A percentile compares a stretch with the other conserved stretches of the same genome.
These are phyloP conservation scores for Schizopygopsis malacanthus DNA, from an alignment of 2,797 vertebrate species.

Conservation along the genomic window DNA sequence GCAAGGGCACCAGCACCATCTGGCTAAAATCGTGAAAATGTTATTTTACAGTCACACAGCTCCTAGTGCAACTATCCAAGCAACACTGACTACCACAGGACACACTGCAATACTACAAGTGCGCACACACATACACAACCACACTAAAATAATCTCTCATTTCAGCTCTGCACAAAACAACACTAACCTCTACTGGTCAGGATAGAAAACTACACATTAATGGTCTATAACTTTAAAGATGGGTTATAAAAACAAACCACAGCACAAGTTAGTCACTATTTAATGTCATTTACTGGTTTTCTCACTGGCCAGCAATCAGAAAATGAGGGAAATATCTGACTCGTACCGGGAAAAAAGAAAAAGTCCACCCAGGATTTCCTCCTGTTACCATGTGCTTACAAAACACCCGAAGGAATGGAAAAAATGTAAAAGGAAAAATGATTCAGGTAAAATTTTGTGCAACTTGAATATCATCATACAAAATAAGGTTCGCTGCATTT, in stretches of 20 bases:
- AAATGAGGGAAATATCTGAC: background rate
- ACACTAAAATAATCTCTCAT: background rate
- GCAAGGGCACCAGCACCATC: slow-evolving; percentile 70
- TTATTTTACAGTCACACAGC: background rate
- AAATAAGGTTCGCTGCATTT: background rate
- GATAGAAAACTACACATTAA: slow-evolving; percentile 20
- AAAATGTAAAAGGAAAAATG: background rate
- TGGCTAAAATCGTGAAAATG: slow-evolving; percentile 59
- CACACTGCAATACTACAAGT: background rate
- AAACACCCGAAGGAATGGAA: background rate
- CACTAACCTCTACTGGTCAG: slow-evolving; percentile 55
- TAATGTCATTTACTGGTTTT: background rate
- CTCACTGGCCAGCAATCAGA: background rate
- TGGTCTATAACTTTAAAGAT: background rate
- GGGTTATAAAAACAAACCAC: background rate
- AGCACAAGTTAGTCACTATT: background rate
- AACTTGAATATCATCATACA: background rate
- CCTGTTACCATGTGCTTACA: background rate
- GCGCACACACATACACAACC: background rate
- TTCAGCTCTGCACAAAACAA: slow-evolving; percentile 16
- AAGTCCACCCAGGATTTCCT: slow-evolving; percentile 14
- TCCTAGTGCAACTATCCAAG: background rate
- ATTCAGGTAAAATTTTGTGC: background rate
- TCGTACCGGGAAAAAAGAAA: background rate
- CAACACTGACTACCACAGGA: slow-evolving; percentile 68